Base-by-base conservation (phyloP, 1,140 invertebrate genomes). In the Cecropterus lyciades region DNA sequence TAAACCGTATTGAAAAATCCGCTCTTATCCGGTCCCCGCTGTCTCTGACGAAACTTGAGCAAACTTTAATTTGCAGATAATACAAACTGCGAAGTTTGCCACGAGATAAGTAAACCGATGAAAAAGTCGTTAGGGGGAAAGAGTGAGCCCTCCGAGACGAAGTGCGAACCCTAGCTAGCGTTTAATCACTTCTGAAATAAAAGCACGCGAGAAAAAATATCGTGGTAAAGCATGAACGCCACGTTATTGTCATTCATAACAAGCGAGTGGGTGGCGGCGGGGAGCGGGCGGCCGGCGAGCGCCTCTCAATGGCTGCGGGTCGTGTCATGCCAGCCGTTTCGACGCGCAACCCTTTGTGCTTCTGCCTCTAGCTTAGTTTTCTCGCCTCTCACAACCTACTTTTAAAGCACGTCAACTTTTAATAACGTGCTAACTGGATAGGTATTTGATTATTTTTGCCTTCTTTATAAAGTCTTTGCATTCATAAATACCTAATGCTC, bases 221-320 rank as follows among this genome's bases (percentile, higher is more conserved):
- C 70, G 76, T 79, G 77, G 77, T 68, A 73, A 82, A 74, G 77
- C 83, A 85, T 80, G 75, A 81, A 69, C 81, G 77, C 75, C 77
- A 83, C 78, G 80, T 79, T 87, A 89, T 91, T 91, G 87, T 91
- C 88, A 89, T 91, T 91, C 88, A 91, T 88, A 89, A 86, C 81
- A 87, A 84, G 81, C 78, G 75, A 69, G 76, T 20, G 53, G 43
- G 67, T 51, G 42, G 62, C 10, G 71, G 66, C 13, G 48, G 71
- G 71, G 56, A 49, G 56, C 51, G 63, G 59, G 67, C 30, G 65
- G 24, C 60, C 72, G 27, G 60, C 40, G 33, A 51, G 70, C 68
- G 66, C 73, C 68, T 77, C 79, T 82, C 79, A 75, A 82, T 78
- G 75, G 79, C 77, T 74, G 73, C 68, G 70, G 74, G 74, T 81